Evolutionary conservation across 2,113 vertebrate genomes (phyloP), one percentile per base, ranked within the genome.

Genomic region (Orthonyx spaldingii): DNA sequence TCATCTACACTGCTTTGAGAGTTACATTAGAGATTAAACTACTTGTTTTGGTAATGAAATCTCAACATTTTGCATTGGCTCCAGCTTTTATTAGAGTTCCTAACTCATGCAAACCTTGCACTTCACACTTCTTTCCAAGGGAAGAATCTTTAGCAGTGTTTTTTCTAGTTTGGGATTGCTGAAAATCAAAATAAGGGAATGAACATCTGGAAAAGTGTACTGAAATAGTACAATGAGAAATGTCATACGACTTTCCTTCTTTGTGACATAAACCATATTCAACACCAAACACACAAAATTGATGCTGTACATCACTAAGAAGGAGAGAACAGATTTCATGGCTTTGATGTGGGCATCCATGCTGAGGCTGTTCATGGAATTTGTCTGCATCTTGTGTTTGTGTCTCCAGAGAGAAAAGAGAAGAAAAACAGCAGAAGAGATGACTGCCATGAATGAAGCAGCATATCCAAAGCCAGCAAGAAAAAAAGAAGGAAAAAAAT

Each of bases 331-430:
- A 3, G 30, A 81, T 92, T 93, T 97, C 44, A 95, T 93, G 47
- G 92, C 95, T 84, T 23, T 89, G 39, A 93, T 50, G 14, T 97
- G 95, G 30, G 69, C 94, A 1, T 93, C 90, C 65, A 41, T 3
- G 26, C 66, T 90, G 47, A 87, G 35, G 16, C 50, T 42, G 11
- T 65, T 92, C 47, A 24, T 22, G 11, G 69, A 49, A 9, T 42
- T 77, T 33, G 6, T 44, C 59, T 89, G 80, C 94, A 96, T 96
- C 11, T 7, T 85, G 37, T 1, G 0, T 10, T 91, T 76, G 68
- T 96, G 95, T 55, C 27, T 96, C 91, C 91, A 93, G 49, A 97
- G 91, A 18, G 94, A 97, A 46, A 88, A 84, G 22, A 97, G 89
- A 68, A 86, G 61, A 14, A 92, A 60, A 20, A 83, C 4, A 49